Base-by-base conservation (phyloP, 2,888 invertebrate genomes). In the Orchesella flavescens region DNA sequence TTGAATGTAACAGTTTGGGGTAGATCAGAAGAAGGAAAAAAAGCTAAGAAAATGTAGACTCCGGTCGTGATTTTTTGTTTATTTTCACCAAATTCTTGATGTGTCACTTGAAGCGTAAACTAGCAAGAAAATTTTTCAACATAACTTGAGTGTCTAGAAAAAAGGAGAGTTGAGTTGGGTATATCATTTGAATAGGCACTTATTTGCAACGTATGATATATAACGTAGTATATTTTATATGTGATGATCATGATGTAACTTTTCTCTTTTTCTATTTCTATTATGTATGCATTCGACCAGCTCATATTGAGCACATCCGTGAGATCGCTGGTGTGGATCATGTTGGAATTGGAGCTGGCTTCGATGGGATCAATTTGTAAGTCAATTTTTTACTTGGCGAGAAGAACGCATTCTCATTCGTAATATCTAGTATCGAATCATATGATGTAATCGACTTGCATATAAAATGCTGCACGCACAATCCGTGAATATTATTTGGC, bases 321-420 rank as follows among this genome's bases (percentile, higher is more conserved):
- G 92, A 92, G 78, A 93, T 96, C 86, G 94, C 94, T 7, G 96
- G 96, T 77, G 93, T 95, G 87, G 95, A 95, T 90, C 95, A 96
- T 90, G 95, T 96, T 86, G 96, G 74, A 74, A 92, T 96, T 87
- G 96, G 96, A 24, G 96, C 96, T 43, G 96, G 96, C 59, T 96
- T 95, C 90, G 96, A 96, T 89, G 95, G 96, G 88, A 96, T 96
- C 91, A 95, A 95, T 93, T 94, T 93, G 96, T 96, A 92, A 95
- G 95, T 94, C 80, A 81, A 74, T 81, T 68, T 81, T 68, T 75
- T 49, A 23, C 9, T 72, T n/a, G n/a, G 49, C 10, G 49, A 34
- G 7, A 34, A 34, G 34, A 34, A 34, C 2, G 3, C 34, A 2
- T 34, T 34, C 34, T 2, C 7, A 34, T 34, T 34, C 34, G 34